Evolutionary conservation across 37 sponge, comb jelly and placozoan species (phyloP).

Genomic region (Ianthella basta): DNA sequence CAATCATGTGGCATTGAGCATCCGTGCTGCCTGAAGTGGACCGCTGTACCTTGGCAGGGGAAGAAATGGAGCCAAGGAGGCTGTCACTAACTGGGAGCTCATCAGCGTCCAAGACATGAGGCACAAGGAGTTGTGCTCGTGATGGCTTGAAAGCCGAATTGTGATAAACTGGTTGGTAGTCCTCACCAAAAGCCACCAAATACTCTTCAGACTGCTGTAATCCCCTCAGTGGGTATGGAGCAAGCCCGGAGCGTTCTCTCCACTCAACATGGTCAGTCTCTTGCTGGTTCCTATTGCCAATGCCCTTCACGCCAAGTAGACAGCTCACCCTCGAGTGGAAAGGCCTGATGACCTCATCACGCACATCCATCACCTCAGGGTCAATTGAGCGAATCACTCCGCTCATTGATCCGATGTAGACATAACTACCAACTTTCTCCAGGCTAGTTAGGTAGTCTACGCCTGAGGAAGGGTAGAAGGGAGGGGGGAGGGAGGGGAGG

Average conservation of each 20-base stretch:
- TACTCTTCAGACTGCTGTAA: not conserved
- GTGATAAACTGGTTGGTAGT: not conserved
- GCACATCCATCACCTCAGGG: not conserved
- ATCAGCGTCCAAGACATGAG: not conserved
- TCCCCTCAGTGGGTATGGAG: not conserved
- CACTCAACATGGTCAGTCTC: not conserved
- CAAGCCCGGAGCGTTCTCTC: not conserved
- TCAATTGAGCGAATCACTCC: not conserved
- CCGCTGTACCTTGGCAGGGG: not conserved
- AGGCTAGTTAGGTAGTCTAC: not conserved
- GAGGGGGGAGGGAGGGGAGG: too few species aligned
- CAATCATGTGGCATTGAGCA: constrained; percentile 8
- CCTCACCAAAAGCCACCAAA: constrained; percentile 15
- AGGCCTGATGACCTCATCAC: not conserved
- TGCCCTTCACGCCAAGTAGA: not conserved
- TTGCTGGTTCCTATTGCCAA: not conserved
- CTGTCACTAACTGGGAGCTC: not conserved
- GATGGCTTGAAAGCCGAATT: not conserved
- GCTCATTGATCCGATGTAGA: not conserved
- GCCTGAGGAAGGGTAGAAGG: too few species aligned
- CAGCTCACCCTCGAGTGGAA: not conserved
- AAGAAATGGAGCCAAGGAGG: not conserved
- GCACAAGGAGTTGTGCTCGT: not conserved
- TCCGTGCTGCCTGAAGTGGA: not conserved
- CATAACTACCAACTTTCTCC: not conserved